Evolutionary conservation across 1,140 invertebrate genomes (phyloP).

Genomic region (Lucilia cuprina): DNA sequence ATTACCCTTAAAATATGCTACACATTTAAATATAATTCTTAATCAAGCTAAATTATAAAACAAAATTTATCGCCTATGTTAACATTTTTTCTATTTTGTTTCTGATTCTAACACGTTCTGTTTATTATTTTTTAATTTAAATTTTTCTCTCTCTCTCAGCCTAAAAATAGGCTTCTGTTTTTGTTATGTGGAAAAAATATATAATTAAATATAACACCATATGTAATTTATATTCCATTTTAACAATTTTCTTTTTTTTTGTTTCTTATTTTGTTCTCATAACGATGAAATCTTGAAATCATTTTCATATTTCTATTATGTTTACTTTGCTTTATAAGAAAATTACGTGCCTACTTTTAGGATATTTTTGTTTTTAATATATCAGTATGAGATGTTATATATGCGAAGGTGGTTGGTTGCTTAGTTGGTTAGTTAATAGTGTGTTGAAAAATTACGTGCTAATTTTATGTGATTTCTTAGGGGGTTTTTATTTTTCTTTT

Average conservation of each 20-base stretch:
- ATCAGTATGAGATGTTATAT: neutral
- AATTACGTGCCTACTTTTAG: constrained; percentile 28
- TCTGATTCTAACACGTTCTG: neutral
- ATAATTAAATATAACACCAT: neutral
- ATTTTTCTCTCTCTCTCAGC: neutral
- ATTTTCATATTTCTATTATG: constrained; percentile 2
- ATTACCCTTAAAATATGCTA: too few relatives aligned
- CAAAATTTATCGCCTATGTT: too few relatives aligned
- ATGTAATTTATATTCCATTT: constrained; percentile 7
- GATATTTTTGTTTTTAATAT: neutral
- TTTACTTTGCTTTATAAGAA: neutral
- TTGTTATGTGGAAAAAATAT: neutral
- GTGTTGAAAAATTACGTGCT: constrained; percentile 26
- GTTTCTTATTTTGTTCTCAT: neutral
- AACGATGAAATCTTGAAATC: neutral
- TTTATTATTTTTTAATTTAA: neutral
- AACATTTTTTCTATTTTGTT: too few relatives aligned
- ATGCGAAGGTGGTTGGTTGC: neutral
- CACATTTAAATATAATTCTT: too few relatives aligned
- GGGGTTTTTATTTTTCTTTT: neutral
- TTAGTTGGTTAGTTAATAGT: too few relatives aligned
- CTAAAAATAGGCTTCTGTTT: neutral
- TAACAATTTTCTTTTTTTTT: neutral
- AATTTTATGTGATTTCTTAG: constrained; percentile 9
- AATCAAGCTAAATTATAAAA: too few relatives aligned